A percentile compares a stretch with the other conserved stretches of the same genome.
phyloP scores from a whole-genome alignment of 35 echinoderm and acorn worm species.

The Anneissia japonica region DNA sequence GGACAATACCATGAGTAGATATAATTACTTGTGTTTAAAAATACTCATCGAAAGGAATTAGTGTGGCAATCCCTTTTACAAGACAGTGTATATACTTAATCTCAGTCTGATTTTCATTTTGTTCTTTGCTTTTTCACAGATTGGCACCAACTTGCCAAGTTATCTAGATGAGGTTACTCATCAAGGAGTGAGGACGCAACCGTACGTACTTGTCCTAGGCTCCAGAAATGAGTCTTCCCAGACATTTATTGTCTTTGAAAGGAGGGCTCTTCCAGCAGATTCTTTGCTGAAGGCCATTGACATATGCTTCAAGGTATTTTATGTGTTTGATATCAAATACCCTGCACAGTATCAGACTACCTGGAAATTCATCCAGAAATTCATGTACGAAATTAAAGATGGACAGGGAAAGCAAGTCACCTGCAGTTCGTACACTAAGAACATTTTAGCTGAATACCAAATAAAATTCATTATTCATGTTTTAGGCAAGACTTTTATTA shows the following conservation, averaged over 20 bases:
- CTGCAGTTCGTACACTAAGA: too few species aligned
- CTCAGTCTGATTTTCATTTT: too few species aligned
- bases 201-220: conserved; percentile 16
- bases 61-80: too few species aligned
- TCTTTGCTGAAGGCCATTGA: conserved; percentile 31
- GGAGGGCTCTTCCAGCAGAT: conserved; percentile 17
- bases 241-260: conserved; percentile 33
- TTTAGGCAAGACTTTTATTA: too few species aligned
- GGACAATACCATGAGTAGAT: too few species aligned
- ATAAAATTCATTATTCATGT: too few species aligned
- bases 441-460: too few species aligned
- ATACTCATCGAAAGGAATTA: too few species aligned
- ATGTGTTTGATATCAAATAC: conserved; percentile 27
- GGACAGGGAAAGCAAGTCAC: not conserved
- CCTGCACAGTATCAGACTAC: conserved; percentile 20
- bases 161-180: not conserved
- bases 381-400: conserved; percentile 10
- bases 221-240: conserved; percentile 5
- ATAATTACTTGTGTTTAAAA: too few species aligned
- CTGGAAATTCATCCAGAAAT: conserved; percentile 48
- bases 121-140: too few species aligned
- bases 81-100: too few species aligned
- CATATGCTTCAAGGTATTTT: conserved; percentile 27
- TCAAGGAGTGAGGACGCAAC: conserved; percentile 14
- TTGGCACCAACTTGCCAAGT: not conserved